These are phyloP conservation scores for Brachynemurus nebulosus DNA, from an alignment of 2,888 invertebrate genomes.

Conservation along the genomic window DNA sequence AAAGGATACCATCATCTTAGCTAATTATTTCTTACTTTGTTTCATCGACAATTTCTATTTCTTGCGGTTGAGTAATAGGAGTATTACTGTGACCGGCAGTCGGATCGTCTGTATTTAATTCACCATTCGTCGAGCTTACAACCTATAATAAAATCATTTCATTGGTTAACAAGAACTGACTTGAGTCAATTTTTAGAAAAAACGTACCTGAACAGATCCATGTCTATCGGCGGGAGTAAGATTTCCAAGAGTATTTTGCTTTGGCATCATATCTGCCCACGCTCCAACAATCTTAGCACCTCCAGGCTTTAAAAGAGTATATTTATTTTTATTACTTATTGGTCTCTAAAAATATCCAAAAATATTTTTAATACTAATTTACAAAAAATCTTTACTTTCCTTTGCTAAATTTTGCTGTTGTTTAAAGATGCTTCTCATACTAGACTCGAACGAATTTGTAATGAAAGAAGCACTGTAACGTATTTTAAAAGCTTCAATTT, in stretches of 20 bases:
- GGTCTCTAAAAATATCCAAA: no score
- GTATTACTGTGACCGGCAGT: conserved; percentile 95
- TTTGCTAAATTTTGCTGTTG: no score
- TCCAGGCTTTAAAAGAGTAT: no score
- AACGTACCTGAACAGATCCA: conserved; percentile 83
- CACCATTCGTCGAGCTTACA: conserved; percentile 95
- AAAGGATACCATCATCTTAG: conserved; percentile 21
- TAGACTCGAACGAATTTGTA: no score
- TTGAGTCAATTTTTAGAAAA: conserved; percentile 35
- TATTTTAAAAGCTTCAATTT: no score
- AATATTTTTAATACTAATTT: no score
- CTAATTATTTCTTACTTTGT: conserved; percentile 81
- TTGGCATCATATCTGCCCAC: conserved; percentile 77
- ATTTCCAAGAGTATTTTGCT: conserved; percentile 68
- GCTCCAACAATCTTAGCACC: conserved; percentile 61
- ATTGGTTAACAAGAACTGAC: conserved; percentile 33
- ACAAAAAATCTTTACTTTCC: no score
- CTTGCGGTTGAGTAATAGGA: conserved; percentile 84
- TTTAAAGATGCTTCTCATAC: no score
- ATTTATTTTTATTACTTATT: no score
- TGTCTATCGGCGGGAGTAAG: conserved; percentile 90
- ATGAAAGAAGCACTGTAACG: no score
- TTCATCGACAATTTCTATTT: conserved; percentile 92
- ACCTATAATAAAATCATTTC: conserved; percentile 45
- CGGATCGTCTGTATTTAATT: conserved; percentile 87